phyloP scores from a whole-genome alignment of 2,113 vertebrate genomes.

The Oplegnathus fasciatus region DNA sequence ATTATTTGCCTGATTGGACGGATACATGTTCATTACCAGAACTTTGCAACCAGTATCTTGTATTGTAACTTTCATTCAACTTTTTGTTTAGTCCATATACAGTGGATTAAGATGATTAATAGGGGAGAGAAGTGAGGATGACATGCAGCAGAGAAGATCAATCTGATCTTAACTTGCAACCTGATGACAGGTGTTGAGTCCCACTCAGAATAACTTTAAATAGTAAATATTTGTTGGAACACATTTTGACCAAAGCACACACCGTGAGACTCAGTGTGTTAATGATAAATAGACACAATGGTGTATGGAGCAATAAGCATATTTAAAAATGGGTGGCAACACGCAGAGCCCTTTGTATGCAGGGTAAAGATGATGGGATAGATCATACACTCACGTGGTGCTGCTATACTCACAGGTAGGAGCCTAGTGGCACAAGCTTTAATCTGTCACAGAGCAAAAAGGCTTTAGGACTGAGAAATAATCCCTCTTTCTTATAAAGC shows the following conservation, averaged over 20 bases:
- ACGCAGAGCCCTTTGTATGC: background rate
- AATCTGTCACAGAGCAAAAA: background rate
- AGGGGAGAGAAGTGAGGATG: background rate
- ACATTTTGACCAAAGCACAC: background rate
- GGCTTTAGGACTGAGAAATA: background rate
- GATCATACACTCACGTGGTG: background rate
- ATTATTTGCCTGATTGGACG: background rate
- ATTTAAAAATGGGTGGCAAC: background rate
- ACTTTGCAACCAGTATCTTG: background rate
- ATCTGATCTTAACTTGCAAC: background rate
- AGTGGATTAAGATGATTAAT: background rate
- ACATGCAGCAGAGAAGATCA: background rate
- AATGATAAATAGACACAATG: background rate
- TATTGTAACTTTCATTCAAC: background rate
- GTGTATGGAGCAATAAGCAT: background rate
- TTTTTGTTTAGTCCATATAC: background rate
- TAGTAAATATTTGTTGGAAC: background rate
- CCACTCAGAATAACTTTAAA: background rate
- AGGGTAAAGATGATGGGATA: background rate
- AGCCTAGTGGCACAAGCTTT: background rate
- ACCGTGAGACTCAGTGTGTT: background rate
- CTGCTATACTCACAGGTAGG: background rate
- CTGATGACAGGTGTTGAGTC: background rate
- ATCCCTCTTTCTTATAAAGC: background rate
- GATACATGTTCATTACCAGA: background rate